These are phyloP conservation scores for Paratilapia polleni DNA, from an alignment of 2,113 vertebrate species.

Conservation along the genomic window DNA sequence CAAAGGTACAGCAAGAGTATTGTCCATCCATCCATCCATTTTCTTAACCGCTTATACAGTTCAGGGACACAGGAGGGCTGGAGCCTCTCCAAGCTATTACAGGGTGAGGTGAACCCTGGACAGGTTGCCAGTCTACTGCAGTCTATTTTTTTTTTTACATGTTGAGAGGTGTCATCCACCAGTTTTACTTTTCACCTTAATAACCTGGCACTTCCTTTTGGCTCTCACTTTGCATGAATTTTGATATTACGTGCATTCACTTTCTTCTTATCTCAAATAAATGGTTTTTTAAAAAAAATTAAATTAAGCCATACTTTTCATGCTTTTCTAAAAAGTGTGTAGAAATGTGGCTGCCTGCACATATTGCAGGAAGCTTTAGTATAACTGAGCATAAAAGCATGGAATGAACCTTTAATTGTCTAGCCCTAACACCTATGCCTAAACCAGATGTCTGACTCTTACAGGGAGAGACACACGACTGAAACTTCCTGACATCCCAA, in stretches of 20 bases:
- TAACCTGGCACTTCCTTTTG: background rate
- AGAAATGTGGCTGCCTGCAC: background rate
- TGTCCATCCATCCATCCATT: background rate
- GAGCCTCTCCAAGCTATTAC: background rate
- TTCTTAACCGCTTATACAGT: background rate
- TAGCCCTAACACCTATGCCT: background rate
- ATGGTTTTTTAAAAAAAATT: background rate
- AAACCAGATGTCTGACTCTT: slow-evolving; percentile 7
- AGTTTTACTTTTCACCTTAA: background rate
- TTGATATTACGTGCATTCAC: background rate
- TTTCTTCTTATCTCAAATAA: too few species aligned
- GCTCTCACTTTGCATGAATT: background rate
- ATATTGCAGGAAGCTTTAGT: background rate
- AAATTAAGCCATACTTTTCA: background rate
- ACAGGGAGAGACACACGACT: slow-evolving; percentile 64
- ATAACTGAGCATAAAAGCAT: background rate
- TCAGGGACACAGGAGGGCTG: background rate
- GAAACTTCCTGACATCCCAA: slow-evolving; percentile 79
- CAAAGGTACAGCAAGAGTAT: slow-evolving; percentile 73
- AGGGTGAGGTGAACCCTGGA: background rate
- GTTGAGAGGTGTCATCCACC: background rate
- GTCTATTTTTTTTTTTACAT: accelerated
- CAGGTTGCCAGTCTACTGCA: accelerated
- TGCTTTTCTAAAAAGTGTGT: background rate
- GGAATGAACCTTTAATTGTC: background rate